Conservation (phyloP, 2,797 vertebrate genomes). For the Sebastes minor region DNA sequence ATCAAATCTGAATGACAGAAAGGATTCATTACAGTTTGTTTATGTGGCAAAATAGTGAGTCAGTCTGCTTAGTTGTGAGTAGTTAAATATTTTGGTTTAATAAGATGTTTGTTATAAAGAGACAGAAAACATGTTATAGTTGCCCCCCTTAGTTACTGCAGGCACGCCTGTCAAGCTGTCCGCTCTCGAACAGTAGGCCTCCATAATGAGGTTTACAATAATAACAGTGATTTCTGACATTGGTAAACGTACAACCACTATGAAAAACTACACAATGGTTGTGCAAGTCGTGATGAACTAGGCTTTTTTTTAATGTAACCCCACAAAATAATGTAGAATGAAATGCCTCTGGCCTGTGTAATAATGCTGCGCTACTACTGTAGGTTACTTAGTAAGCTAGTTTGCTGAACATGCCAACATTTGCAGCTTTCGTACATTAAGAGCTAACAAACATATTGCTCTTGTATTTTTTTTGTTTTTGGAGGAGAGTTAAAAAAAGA, state of each 20-base stretch:
- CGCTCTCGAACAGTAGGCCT: not conserved
- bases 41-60: not conserved
- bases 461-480: not conserved
- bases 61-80: not conserved
- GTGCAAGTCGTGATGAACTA: not conserved
- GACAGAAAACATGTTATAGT: not conserved
- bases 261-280: not conserved
- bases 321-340: no score
- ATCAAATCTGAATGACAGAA: not conserved
- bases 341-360: no score
- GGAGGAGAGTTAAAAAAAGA: no score
- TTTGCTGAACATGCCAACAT: no score
- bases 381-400: no score
- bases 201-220: not conserved
- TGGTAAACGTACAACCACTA: not conserved
- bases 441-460: no score
- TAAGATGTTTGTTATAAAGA: not conserved
- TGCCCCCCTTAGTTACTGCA: not conserved
- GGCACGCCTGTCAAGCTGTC: not conserved
- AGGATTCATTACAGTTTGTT: not conserved
- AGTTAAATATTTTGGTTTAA: not conserved
- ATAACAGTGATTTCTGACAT: not conserved
- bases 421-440: no score
- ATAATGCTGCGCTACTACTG: no score
- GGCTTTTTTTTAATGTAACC: no score